Conservation (phyloP, 2,888 invertebrate genomes). For the Eurytoma adleriae region DNA sequence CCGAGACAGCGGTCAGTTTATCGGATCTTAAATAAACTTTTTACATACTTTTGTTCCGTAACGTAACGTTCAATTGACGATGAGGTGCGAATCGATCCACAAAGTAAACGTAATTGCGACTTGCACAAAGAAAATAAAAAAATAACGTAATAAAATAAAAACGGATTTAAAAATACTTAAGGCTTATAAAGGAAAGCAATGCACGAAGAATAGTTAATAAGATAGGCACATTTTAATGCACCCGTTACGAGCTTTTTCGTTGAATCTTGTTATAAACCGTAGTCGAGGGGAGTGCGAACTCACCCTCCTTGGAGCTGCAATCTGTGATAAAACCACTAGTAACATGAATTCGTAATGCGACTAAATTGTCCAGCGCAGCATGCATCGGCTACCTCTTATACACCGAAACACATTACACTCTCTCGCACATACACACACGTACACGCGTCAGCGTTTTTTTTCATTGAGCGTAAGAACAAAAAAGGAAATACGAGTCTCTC, state of each 20-base stretch:
- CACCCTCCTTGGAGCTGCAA: conserved; percentile 60
- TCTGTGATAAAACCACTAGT: conserved; percentile 64
- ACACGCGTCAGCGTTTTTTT: neutral
- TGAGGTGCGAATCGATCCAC: conserved; percentile 35
- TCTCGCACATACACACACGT: neutral
- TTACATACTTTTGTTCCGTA: neutral
- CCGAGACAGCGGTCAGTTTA: conserved; percentile 21
- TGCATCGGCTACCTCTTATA: conserved; percentile 41
- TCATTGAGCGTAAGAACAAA: too few species aligned
- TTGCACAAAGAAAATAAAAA: conserved; percentile 21
- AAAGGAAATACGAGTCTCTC: too few species aligned
- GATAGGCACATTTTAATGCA: conserved; percentile 58
- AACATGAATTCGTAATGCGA: conserved; percentile 56
- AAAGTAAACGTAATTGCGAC: conserved; percentile 39
- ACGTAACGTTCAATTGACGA: conserved; percentile 19
- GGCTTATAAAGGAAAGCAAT: conserved; percentile 26
- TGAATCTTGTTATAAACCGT: conserved; percentile 52
- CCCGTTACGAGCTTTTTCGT: conserved; percentile 36
- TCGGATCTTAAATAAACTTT: neutral
- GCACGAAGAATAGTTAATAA: conserved; percentile 56
- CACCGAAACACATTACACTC: conserved; percentile 2
- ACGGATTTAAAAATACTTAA: conserved; percentile 13
- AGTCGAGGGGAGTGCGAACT: conserved; percentile 58
- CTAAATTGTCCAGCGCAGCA: conserved; percentile 53
- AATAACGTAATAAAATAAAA: neutral